Conservation (phyloP, 2,797 vertebrate genomes). For the Falco biarmicus region DNA sequence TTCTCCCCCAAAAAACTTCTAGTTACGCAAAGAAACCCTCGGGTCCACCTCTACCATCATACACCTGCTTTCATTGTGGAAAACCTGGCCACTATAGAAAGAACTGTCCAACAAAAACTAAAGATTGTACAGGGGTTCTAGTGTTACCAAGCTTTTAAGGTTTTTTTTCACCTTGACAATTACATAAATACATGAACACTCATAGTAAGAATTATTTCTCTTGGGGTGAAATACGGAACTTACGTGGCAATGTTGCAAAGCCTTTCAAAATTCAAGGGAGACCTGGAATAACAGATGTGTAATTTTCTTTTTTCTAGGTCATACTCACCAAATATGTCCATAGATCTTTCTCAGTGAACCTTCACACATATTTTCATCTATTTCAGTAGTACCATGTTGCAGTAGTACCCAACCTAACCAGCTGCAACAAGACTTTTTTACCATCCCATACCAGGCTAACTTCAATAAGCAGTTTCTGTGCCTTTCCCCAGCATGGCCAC, state of each 20-base stretch:
- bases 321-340: background rate
- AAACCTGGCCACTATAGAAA: conserved; percentile 91
- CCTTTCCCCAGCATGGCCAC: no score
- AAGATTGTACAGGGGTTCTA: conserved; percentile 36
- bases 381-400: background rate
- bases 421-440: no score
- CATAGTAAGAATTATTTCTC: background rate
- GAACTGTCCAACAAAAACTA: conserved; percentile 89
- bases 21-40: conserved; percentile 88
- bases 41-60: conserved; percentile 83
- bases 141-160: background rate
- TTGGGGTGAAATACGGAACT: no score
- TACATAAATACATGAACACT: background rate
- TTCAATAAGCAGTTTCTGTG: no score
- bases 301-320: background rate
- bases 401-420: no score
- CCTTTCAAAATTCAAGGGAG: background rate
- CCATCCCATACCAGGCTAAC: no score
- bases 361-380: background rate
- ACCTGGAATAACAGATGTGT: background rate
- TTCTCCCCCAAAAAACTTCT: background rate
- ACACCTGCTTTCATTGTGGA: conserved; percentile 91
- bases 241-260: background rate
- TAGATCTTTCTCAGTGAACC: background rate
- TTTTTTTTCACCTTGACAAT: background rate